Evolutionary conservation across 2,113 vertebrate species (phyloP).

Genomic region (Thymallus thymallus): DNA sequence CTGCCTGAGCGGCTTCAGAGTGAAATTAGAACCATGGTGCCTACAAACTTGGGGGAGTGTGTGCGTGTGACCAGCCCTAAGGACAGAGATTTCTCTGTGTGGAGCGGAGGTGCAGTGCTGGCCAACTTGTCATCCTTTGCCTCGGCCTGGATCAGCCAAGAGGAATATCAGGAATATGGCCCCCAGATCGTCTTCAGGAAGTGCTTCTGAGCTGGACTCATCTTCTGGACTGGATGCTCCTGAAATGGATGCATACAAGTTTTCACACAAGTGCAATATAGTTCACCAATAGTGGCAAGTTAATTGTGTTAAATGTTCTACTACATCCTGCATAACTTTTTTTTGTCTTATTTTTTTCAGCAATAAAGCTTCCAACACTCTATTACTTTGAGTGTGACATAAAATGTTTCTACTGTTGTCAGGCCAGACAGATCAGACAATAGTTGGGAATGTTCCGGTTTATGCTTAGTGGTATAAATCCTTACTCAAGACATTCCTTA

Average conservation of each 20-base stretch:
- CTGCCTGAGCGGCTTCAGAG: conserved; percentile 66
- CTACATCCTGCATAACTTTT: background rate
- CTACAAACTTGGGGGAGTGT: conserved; percentile 22
- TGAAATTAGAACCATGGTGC: conserved; percentile 58
- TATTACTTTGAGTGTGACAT: too few relatives aligned
- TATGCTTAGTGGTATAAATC: too few relatives aligned
- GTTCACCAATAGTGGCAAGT: too few relatives aligned
- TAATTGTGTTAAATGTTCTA: too few relatives aligned
- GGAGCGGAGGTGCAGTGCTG: conserved; percentile 70
- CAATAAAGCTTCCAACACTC: too few relatives aligned
- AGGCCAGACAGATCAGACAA: too few relatives aligned
- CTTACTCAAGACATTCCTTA: too few relatives aligned
- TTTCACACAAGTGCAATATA: conserved; percentile 10
- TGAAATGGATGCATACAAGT: background rate
- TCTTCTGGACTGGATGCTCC: background rate
- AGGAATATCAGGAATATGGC: conserved; percentile 70
- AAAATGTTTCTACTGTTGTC: too few relatives aligned
- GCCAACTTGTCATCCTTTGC: conserved; percentile 54
- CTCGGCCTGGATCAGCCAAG: conserved; percentile 67
- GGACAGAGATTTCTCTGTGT: conserved; percentile 70
- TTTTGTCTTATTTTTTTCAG: too few relatives aligned
- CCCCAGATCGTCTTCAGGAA: conserved; percentile 72
- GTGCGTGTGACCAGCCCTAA: conserved; percentile 61
- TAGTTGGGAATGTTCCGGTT: too few relatives aligned
- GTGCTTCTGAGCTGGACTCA: conserved; percentile 66